Percentiles rank a stretch among this genome's conserved stretches.
phyloP scores from a whole-genome alignment of 2,888 invertebrate genomes.

The Leucozona laternaria region DNA sequence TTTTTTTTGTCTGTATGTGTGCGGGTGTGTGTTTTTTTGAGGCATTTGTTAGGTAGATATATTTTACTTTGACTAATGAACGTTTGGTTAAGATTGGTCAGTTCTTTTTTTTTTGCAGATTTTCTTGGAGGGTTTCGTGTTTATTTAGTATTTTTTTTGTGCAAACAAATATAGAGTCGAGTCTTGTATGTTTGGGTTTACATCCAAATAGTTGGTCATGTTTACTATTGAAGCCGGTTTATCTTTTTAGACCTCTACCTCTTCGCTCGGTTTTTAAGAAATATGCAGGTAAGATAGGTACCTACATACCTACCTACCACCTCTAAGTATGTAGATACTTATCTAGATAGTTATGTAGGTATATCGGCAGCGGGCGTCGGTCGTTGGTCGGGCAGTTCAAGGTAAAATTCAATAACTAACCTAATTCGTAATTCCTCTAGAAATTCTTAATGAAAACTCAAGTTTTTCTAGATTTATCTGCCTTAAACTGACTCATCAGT shows the following conservation, averaged over 20 bases:
- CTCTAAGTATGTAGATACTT: too few relatives aligned
- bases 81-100: constrained; percentile 81
- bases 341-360: too few relatives aligned
- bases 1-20: constrained; percentile 21
- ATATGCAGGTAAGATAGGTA: too few relatives aligned
- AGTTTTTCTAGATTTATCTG: too few relatives aligned
- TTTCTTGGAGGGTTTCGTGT: constrained; percentile 9
- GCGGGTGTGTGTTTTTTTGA: constrained; percentile 20
- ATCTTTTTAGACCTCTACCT: background rate
- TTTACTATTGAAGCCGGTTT: background rate
- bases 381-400: too few relatives aligned
- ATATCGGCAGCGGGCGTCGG: too few relatives aligned
- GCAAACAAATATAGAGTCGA: background rate
- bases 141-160: constrained; percentile 1
- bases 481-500: too few relatives aligned
- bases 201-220: background rate
- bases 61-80: constrained; percentile 76
- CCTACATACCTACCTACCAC: too few relatives aligned
- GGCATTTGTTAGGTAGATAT: constrained; percentile 50
- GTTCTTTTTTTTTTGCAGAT: constrained; percentile 76
- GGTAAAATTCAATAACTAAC: too few relatives aligned
- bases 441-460: too few relatives aligned
- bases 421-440: too few relatives aligned
- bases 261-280: too few relatives aligned
- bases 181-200: background rate